Evolutionary conservation across 2,113 vertebrate species (phyloP).

Genomic region (Lophotis ruficrista): DNA sequence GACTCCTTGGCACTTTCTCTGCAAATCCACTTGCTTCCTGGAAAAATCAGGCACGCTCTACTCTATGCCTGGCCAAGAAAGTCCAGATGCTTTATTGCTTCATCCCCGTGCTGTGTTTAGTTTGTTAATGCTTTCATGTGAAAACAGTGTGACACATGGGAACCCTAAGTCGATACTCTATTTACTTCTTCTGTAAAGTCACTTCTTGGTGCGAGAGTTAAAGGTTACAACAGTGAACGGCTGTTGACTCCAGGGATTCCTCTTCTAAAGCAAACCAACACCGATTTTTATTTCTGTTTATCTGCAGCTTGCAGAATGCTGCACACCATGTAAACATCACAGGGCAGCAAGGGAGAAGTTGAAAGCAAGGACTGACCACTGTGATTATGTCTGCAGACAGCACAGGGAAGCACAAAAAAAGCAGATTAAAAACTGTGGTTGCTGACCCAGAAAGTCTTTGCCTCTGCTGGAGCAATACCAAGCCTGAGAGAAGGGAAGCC

Average conservation of each 20-base stretch:
- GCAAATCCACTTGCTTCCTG: slow-evolving; percentile 47
- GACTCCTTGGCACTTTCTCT: slow-evolving; percentile 24
- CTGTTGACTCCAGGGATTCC: neutral
- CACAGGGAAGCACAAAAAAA: neutral
- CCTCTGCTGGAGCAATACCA: neutral
- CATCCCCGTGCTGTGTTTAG: neutral
- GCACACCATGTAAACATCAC: neutral
- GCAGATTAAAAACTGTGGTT: neutral
- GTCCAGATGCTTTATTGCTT: slow-evolving; percentile 52
- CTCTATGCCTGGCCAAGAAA: slow-evolving; percentile 13
- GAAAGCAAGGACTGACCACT: neutral
- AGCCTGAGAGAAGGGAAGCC: neutral
- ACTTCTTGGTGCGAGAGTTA: neutral
- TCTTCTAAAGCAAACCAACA: slow-evolving; percentile 6
- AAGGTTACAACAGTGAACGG: neutral
- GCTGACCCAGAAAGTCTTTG: neutral
- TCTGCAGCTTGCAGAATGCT: neutral
- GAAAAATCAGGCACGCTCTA: slow-evolving; percentile 9
- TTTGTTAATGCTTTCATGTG: slow-evolving; percentile 14
- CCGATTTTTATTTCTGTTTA: slow-evolving; percentile 45
- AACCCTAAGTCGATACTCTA: neutral
- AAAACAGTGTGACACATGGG: slow-evolving; percentile 7
- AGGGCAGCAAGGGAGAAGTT: neutral
- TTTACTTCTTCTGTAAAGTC: slow-evolving; percentile 40
- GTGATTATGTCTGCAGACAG: neutral